These are phyloP conservation scores for Syritta pipiens DNA, from an alignment of 2,888 invertebrate species.

Conservation along the genomic window DNA sequence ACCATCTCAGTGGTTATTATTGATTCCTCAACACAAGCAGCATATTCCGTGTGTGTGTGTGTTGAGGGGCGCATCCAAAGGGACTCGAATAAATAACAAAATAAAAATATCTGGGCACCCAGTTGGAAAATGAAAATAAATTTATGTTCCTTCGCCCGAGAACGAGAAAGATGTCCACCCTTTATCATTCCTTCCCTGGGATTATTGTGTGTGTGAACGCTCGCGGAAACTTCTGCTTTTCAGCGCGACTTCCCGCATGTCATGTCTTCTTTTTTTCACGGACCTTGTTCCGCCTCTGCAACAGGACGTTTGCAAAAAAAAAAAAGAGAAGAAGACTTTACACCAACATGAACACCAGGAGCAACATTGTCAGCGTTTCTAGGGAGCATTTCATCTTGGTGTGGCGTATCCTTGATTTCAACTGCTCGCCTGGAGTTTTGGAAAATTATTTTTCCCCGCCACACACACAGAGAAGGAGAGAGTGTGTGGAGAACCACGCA, in stretches of 20 bases:
- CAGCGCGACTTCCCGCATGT: constrained; percentile 29
- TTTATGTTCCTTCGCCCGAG: constrained; percentile 46
- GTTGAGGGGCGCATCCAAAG: not conserved
- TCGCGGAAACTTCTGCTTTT: constrained; percentile 51
- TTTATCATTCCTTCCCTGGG: constrained; percentile 31
- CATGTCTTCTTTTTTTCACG: constrained; percentile 23
- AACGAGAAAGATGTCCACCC: constrained; percentile 58
- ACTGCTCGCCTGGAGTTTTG: not conserved
- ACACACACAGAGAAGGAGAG: too few relatives aligned
- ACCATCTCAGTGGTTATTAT: not conserved
- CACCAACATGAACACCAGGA: constrained; percentile 31
- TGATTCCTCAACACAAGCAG: not conserved
- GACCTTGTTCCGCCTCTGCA: constrained; percentile 10
- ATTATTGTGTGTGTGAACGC: constrained; percentile 44
- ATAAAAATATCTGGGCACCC: constrained; percentile 49
- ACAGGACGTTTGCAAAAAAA: not conserved
- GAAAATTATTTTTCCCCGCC: constrained; percentile 2
- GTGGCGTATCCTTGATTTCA: constrained; percentile 22
- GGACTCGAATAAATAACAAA: constrained; percentile 38
- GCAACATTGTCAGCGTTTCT: constrained; percentile 34
- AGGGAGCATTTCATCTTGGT: constrained; percentile 30
- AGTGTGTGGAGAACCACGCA: constrained; percentile 22
- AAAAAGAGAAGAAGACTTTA: too few relatives aligned
- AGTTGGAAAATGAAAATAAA: constrained; percentile 56
- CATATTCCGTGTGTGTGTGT: too few relatives aligned